Evolutionary conservation across 2,888 invertebrate genomes (phyloP), one percentile per base, ranked within the genome.

Genomic region (Hermodice carunculata): DNA sequence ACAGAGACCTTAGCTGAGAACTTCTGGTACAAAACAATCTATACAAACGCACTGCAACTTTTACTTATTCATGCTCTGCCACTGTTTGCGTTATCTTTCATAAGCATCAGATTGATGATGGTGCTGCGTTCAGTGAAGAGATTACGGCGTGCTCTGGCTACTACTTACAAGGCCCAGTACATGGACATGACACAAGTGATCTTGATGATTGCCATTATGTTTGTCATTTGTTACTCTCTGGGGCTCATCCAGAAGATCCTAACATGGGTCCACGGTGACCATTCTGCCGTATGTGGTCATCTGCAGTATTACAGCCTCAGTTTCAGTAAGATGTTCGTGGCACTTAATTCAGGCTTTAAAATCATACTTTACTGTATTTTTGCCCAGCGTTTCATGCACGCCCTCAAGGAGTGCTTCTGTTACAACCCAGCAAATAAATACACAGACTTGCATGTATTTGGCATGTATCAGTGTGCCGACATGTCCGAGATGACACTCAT

Each of bases 401-500:
- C 40, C 42, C 5, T 61, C n/a, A 29, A 49, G n/a, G 22, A 51
- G 3, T n/a, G 24, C 19, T 61, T 61, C 32, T 59, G 59, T 59
- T 24, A 43, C 11, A 29, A 3, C 17, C 31, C 34, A 24, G 29
- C 26, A 19, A 44, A 44, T 17, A 14, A 26, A 3, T 19, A 19
- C 28, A 29, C 59, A 32, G 44, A 59, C 49, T 29, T 37, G n/a
- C 32, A 44, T 11, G 29, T 59, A 11, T 59, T 19, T 32, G 59
- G 52, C n/a, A 60, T 66, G 53, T 69, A 69, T 32, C 40, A 61
- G 48, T 69, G 69, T 52, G 44, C 43, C 1, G 69, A 69, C 40
- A 67, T 64, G 66, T 69, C 69, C 0, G 69, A 69, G 37, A 69
- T 69, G 69, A 69, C 69, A 8, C 64, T 69, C 32, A 67, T 69